A percentile compares a stretch with the other conserved stretches of the same genome.
Evolutionary conservation across 2,797 vertebrate species (phyloP).

Genomic region (Mycteria americana): DNA sequence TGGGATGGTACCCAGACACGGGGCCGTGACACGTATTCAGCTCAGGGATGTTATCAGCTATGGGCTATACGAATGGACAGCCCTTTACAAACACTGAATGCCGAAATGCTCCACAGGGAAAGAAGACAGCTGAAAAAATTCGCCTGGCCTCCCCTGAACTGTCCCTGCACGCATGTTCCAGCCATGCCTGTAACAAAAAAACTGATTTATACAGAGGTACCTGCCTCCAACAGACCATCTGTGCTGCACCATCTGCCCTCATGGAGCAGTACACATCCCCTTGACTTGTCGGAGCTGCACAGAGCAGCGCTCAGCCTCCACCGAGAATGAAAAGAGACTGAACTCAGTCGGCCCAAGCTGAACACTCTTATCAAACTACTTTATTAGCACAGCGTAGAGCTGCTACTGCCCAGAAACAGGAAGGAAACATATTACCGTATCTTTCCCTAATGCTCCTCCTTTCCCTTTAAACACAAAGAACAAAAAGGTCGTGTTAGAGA

Average conservation of each 20-base stretch:
- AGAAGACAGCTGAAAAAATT: not conserved
- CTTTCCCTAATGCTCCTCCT: not conserved
- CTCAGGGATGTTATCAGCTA: not conserved
- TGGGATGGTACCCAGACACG: not conserved
- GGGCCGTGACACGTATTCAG: not conserved
- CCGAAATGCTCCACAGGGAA: not conserved
- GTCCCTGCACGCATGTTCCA: rapidly evolving
- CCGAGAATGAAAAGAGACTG: not conserved
- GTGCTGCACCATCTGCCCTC: not conserved
- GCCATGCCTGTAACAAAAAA: not conserved
- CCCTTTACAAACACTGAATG: not conserved
- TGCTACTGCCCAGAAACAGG: not conserved
- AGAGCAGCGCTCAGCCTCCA: not conserved
- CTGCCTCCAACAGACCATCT: not conserved
- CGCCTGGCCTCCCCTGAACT: not conserved
- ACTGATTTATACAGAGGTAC: not conserved
- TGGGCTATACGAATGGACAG: not conserved
- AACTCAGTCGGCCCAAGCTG: not conserved
- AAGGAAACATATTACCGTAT: not conserved
- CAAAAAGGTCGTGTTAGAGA: not conserved
- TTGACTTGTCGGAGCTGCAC: not conserved
- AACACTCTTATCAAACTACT: not conserved
- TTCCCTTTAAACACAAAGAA: not conserved
- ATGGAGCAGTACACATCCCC: not conserved
- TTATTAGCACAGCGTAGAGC: not conserved